These are phyloP conservation scores for Cricetomys ansorgei DNA, from an alignment of 2,113 vertebrate species.

Conservation along the genomic window DNA sequence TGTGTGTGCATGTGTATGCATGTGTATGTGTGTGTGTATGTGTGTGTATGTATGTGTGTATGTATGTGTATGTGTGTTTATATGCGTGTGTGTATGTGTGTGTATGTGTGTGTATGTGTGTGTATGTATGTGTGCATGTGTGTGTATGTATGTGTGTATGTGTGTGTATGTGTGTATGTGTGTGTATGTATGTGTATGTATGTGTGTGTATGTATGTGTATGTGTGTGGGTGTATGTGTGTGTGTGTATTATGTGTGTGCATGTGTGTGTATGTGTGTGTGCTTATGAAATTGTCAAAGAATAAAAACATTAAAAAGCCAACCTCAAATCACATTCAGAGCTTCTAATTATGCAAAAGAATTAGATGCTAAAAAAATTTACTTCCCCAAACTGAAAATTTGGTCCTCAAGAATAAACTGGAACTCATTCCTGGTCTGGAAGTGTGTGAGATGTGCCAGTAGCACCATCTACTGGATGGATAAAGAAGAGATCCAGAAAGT, in stretches of 20 bases:
- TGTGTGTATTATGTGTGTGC: neutral
- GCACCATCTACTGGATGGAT: slow-evolving; percentile 72
- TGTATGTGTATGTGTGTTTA: neutral
- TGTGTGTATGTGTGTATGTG: neutral
- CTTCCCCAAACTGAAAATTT: neutral
- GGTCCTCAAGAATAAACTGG: neutral
- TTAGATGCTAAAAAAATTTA: too few species aligned
- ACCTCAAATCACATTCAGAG: neutral
- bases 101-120: neutral
- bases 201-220: neutral
- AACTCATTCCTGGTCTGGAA: neutral
- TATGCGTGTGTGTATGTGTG: neutral
- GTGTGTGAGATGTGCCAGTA: neutral
- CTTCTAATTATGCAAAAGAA: neutral
- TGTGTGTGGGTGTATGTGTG: neutral
- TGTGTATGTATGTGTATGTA: neutral
- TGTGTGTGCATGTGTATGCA: too few species aligned
- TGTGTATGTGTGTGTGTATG: neutral
- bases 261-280: neutral
- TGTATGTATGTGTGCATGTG: neutral
- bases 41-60: neutral
- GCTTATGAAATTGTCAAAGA: neutral
- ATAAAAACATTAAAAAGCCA: neutral
- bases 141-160: neutral
- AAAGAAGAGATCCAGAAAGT: neutral